Percentiles rank a stretch among this genome's conserved stretches.
Evolutionary conservation across 2,113 vertebrate genomes (phyloP).

Genomic region (Hemiscyllium ocellatum): DNA sequence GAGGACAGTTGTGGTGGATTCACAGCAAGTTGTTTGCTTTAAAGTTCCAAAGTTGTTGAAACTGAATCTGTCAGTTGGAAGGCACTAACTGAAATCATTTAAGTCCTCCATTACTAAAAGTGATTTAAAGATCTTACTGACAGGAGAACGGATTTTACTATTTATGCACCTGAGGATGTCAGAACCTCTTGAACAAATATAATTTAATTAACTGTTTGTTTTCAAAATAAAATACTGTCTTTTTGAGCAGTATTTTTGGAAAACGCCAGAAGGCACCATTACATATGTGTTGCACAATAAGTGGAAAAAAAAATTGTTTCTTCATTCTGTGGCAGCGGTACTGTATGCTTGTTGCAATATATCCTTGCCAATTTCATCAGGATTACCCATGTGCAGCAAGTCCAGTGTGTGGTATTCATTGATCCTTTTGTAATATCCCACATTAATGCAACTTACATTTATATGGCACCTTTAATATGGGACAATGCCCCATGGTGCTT

Average conservation of each 20-base stretch:
- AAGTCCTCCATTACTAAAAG: not conserved
- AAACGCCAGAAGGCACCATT: not conserved
- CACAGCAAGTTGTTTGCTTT: not conserved
- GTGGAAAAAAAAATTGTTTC: not conserved
- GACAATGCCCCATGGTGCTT: not conserved
- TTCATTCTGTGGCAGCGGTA: not conserved
- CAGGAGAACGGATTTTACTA: not conserved
- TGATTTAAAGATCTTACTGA: not conserved
- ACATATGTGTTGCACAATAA: not conserved
- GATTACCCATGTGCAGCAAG: not conserved
- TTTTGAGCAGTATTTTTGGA: not conserved
- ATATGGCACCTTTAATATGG: not conserved
- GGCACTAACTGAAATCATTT: not conserved
- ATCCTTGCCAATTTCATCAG: not conserved
- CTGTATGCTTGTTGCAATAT: not conserved
- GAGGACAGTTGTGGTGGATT: not conserved
- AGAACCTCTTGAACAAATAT: not conserved
- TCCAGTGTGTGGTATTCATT: not conserved
- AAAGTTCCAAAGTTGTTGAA: not conserved
- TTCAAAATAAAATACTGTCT: not conserved
- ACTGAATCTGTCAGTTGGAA: not conserved
- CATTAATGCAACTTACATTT: not conserved
- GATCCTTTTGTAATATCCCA: not conserved
- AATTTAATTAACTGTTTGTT: not conserved
- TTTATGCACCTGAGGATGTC: not conserved